phyloP scores from a whole-genome alignment of 2,113 vertebrate species.

The Hippocampus comes region DNA sequence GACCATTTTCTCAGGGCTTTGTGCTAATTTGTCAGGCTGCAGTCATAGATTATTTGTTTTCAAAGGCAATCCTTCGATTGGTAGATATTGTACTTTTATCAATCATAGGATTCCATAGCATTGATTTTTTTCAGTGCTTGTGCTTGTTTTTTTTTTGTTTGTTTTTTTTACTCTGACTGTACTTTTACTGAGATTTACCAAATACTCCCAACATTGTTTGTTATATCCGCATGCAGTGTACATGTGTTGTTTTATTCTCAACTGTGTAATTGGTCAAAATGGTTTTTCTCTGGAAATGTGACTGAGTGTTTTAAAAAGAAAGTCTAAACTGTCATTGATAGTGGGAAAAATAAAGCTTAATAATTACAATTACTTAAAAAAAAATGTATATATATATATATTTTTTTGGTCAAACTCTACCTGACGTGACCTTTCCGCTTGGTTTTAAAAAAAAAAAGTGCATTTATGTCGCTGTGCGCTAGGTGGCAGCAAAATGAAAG shows the following conservation, averaged over 20 bases:
- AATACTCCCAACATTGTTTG: neutral
- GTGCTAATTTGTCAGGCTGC: neutral
- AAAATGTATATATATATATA: neutral
- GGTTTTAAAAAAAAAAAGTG: neutral
- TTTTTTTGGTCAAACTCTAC: neutral
- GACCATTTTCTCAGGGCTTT: neutral
- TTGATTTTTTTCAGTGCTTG: neutral
- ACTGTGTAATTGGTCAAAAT: no score
- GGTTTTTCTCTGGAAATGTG: neutral
- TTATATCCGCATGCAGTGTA: neutral
- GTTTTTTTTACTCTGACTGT: neutral
- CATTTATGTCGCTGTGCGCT: constrained; percentile 1
- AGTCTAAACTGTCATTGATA: neutral
- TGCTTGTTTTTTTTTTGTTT: neutral
- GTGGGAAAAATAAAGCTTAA: neutral
- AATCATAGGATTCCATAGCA: neutral
- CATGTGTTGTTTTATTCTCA: neutral
- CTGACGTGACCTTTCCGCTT: neutral
- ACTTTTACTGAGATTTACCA: neutral
- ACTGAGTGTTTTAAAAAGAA: neutral
- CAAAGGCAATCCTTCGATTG: neutral
- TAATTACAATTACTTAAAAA: neutral
- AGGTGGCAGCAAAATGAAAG: constrained; percentile 39
- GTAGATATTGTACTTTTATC: neutral
- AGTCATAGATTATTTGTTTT: neutral